Evolutionary conservation across 1,140 invertebrate species (phyloP), one percentile per base, ranked within the genome.

Genomic region (Lordiphosa clarofinis): DNA sequence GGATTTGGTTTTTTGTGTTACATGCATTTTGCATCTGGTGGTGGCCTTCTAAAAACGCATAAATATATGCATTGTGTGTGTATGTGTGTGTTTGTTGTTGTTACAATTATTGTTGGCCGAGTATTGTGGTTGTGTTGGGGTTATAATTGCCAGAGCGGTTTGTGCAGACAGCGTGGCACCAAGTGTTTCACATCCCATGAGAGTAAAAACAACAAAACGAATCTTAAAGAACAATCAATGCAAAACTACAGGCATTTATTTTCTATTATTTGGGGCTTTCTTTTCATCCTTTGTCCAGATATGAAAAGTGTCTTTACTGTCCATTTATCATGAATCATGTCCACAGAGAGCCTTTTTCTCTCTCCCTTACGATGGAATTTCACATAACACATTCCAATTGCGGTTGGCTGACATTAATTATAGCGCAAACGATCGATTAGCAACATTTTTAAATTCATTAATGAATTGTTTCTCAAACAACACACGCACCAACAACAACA

Each of bases 401-500:
- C 73, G 64, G 19, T 52, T 37, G 33, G 42, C 78, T 84, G 78
- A 84, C 78, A 86, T 84, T 84, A 84, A 84, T 84, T 84, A 75
- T 84, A 72, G 78, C 73, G 73, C 73, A 84, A 84, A 84, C 78
- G 78, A 84, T 84, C 78, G 73, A 84, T 84, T 84, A 84, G 68
- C 63, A 73, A 72, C 78, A 78, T 84, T 84, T 84, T 78, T 62
- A 73, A 78, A 84, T 78, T 84, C 78, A 84, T 84, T 84, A 84
- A 84, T 84, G 78, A 84, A 84, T 84, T 73, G 78, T 65, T 84
- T 67, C 78, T 70, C 69, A 78, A 84, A 84, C 73, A 50, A 36
- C 48, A 67, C 40, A 44, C 39, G 21, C 12, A 46, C 50, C n/a
- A n/a, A n/a, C 62, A 53, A 63, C 52, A 66, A 37, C 38, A 55